phyloP scores from a whole-genome alignment of 2,888 invertebrate genomes.

The Unio pictorum region DNA sequence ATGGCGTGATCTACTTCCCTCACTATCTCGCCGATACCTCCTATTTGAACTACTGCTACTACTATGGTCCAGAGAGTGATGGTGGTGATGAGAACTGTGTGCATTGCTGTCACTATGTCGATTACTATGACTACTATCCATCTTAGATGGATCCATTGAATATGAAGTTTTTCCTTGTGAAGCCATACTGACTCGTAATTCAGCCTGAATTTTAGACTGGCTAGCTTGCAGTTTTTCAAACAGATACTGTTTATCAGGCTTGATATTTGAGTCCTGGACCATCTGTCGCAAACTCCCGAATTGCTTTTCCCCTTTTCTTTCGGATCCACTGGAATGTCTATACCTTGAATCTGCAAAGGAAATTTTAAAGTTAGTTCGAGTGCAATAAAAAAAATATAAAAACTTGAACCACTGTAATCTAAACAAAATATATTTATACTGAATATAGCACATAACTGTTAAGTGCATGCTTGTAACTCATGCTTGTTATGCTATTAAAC shows the following conservation, averaged over 20 bases:
- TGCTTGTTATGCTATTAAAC: too few species aligned
- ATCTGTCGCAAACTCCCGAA: slow-evolving; percentile 33
- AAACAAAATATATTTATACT: too few species aligned
- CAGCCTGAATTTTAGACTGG: slow-evolving; percentile 38
- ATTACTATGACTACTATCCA: slow-evolving; percentile 10
- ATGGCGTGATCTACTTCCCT: slow-evolving; percentile 33
- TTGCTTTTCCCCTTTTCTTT: slow-evolving; percentile 38
- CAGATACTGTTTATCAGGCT: slow-evolving; percentile 53
- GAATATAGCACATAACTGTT: too few species aligned
- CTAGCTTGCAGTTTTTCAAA: slow-evolving; percentile 51
- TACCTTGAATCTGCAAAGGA: slow-evolving; percentile 27
- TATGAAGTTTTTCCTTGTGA: neutral
- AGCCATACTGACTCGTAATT: slow-evolving; percentile 26
- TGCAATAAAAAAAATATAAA: too few species aligned
- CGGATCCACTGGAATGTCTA: slow-evolving; percentile 32
- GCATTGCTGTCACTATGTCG: slow-evolving; percentile 3
- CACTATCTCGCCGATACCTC: slow-evolving; percentile 46
- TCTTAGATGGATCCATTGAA: neutral
- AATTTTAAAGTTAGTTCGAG: too few species aligned
- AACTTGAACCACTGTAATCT: too few species aligned
- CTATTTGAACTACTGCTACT: slow-evolving; percentile 29
- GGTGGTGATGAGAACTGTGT: slow-evolving; percentile 3
- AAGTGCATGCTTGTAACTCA: too few species aligned
- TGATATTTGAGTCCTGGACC: slow-evolving; percentile 39
- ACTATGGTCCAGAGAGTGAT: slow-evolving; percentile 15